Base-by-base conservation (phyloP, 2,113 vertebrate genomes). In the Ailuropoda melanoleuca region DNA sequence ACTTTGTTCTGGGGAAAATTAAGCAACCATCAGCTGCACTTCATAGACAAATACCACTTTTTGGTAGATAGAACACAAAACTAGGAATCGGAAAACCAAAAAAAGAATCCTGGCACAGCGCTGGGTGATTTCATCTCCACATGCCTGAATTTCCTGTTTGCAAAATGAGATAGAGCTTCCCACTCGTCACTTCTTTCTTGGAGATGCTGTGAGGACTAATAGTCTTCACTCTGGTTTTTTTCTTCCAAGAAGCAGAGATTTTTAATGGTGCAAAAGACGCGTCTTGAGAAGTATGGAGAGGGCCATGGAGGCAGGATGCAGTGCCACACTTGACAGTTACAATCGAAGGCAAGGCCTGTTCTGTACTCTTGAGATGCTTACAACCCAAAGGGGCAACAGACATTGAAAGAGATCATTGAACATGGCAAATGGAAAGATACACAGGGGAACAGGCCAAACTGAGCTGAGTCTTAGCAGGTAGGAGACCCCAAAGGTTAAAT, bases 111-210 rank as follows among this genome's bases (percentile, higher is more conserved):
- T 98, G 97, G 98, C 97, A 98, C 88, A 13, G 88, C 6, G 0
- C 93, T 92, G 90, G 77, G 95, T 98, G 97, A 98, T 96, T 98
- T 98, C 98, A 98, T 98, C 97, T 97, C 98, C 97, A 98, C 97
- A 97, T 97, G 97, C 97, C 98, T 96, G 95, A 98, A 97, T 98
- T 98, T 98, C 98, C 97, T 98, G 96, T 98, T 98, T 97, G 97
- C 96, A 97, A 97, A 97, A 97, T 96, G 97, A 98, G 97, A 90
- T 90, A 72, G 93, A 95, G 97, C 97, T 97, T 96, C 97, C 98
- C 97, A 98, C 97, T 98, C 97, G 0, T 97, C 86, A 95, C 90
- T 97, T 97, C 96, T 95, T 96, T 97, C 97, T 96, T 93, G 95
- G 97, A 97, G 96, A 97, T 96, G 92, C 90, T 96, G 80, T 93